These are phyloP conservation scores for Operophtera brumata DNA, from an alignment of 2,888 invertebrate genomes.

Conservation along the genomic window DNA sequence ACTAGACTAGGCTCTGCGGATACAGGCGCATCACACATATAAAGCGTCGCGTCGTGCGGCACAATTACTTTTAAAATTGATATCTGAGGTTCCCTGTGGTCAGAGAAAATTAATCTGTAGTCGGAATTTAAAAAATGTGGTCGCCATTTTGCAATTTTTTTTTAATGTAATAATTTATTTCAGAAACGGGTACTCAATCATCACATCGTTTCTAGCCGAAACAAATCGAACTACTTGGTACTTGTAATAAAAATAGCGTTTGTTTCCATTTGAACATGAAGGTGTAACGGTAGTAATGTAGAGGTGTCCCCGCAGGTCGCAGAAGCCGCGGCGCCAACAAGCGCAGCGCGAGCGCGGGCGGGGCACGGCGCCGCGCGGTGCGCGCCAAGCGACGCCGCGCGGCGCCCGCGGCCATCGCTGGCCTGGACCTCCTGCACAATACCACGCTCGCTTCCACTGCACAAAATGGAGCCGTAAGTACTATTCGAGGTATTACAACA, in stretches of 20 bases:
- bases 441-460: conserved; percentile 94
- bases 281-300: not conserved
- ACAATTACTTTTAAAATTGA: too few relatives aligned
- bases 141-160: too few relatives aligned
- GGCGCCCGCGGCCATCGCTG: conserved; percentile 86
- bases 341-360: conserved; percentile 75
- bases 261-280: not conserved
- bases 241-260: not conserved
- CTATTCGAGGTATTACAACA: not conserved
- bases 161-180: too few relatives aligned
- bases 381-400: conserved; percentile 68
- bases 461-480: conserved; percentile 82
- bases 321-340: conserved; percentile 69
- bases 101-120: too few relatives aligned
- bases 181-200: too few relatives aligned
- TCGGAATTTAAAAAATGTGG: too few relatives aligned
- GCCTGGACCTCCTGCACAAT: conserved; percentile 92
- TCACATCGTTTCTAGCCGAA: too few relatives aligned
- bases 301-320: conserved; percentile 13
- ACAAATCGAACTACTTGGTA: too few relatives aligned
- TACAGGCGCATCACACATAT: too few relatives aligned
- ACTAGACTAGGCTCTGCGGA: too few relatives aligned
- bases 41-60: too few relatives aligned
- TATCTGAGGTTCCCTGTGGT: too few relatives aligned
- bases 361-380: conserved; percentile 60